Conservation (phyloP, 53 echinoderm and acorn worm genomes). For the Stichopus horrens region DNA sequence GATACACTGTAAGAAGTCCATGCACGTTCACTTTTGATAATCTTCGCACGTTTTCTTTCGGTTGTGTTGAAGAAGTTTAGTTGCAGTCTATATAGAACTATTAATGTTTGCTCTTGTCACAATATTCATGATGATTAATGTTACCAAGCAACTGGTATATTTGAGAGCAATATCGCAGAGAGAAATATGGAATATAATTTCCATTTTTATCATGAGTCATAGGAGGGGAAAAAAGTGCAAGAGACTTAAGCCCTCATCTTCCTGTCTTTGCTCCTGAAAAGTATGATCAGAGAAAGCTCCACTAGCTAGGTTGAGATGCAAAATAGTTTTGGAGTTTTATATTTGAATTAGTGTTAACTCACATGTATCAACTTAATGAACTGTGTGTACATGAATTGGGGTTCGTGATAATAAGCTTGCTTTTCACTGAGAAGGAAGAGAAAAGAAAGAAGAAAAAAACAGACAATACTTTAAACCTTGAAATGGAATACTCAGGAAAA, state of each 20-base stretch:
- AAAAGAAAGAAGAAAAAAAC: not conserved
- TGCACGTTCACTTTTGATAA: too few species aligned
- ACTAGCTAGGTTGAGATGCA: not conserved
- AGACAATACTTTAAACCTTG: not conserved
- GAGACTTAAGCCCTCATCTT: not conserved
- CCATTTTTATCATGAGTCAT: conserved; percentile 5
- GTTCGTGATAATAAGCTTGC: not conserved
- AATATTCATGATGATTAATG: conserved; percentile 3
- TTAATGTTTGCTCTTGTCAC: not conserved
- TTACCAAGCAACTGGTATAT: conserved; percentile 12
- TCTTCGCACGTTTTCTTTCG: too few species aligned
- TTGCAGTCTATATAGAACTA: too few species aligned
- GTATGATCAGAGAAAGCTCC: not conserved
- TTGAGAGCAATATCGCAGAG: not conserved
- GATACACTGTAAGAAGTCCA: too few species aligned
- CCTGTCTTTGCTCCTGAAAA: not conserved
- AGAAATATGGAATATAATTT: not conserved
- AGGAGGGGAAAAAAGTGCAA: not conserved
- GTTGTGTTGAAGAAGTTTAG: too few species aligned
- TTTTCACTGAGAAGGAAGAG: not conserved
- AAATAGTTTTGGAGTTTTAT: not conserved
- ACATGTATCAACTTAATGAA: not conserved
- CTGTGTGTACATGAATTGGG: not conserved
- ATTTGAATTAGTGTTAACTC: not conserved
- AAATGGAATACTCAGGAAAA: not conserved